Evolutionary conservation across 2,797 vertebrate species (phyloP), one percentile per base, ranked within the genome.

Genomic region (Sebastes nivosus): DNA sequence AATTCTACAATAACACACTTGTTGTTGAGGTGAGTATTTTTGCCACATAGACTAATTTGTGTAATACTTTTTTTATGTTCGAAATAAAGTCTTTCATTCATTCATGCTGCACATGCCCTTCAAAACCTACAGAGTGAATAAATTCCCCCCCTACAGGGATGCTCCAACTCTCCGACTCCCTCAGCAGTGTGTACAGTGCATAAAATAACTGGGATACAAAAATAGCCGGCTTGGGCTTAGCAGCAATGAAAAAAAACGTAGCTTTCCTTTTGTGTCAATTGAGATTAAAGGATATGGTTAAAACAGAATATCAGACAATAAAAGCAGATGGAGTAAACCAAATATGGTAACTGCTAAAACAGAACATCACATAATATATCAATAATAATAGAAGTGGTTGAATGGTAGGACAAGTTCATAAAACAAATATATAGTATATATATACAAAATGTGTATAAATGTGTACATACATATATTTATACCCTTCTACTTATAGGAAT

Each of bases 181-280:
- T 85, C 64, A 38, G 63, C 79, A 73, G 77, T 90, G 86, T 92
- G 89, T 90, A 96, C 86, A 78, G 89, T 87, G 88, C 89, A 94
- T 95, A 81, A 93, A 92, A 94, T 93, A 97, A 97, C 96, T 94
- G 94, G 90, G 95, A 95, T 96, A 95, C 97, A 97, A 97, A 99
- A 99, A 99, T 98, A 99, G 97, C 97, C 95, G 94, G 93, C 95
- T 95, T 95, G 94, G 95, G 87, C 95, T 94, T 91, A 92, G 91
- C 87, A 38, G 93, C 96, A 96, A 97, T 97, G 97, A 97, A 97
- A 97, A 97, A 97, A 98, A 98, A 97, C 92, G 96, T 95, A 94
- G 95, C 97, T 99, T 98, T 97, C 97, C 98, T 99, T 99, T 99
- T 99, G 97, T 99, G 98, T 99, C 97, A 95, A 95, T 96, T 96